Evolutionary conservation across 2,888 invertebrate genomes (phyloP), one percentile per base, ranked within the genome.

Genomic region (Ceraclea dissimilis): DNA sequence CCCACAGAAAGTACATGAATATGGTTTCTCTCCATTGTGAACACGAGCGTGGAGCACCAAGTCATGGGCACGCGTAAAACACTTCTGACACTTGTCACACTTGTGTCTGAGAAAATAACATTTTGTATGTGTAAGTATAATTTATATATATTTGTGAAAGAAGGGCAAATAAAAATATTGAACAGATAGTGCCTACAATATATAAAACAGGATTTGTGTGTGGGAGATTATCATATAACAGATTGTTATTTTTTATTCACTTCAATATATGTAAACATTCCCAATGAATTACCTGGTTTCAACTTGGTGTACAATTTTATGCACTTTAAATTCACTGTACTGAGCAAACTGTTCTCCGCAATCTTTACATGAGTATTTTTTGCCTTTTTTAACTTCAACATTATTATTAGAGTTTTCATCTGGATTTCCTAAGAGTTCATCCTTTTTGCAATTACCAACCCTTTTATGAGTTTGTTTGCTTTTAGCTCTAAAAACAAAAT

Each of bases 1-100:
- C 1, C 50, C 47, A 22, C 57, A 57, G 47, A 48, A 22, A 11
- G 34, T 54, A 17, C 57, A 57, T 13, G 48, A 26, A 33, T 39
- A 57, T n/a, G 57, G 54, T 19, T 43, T 50, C 26, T 54, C 57
- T 2, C 54, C 54, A 2, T 51, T 54, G 31, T 57, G 57, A 6
- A 54, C 54, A 2, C 57, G 50, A 2, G 20, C 44, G 26, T 57
- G 57, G 17, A 57, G 44, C 11, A 39, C 51, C 18, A 57, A 43
- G 20, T 57, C 57, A 17, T 54, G 54, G 6, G 51, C 54, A n/a
- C 57, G 50, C 2, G 57, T 57, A 22, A 57, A 57, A 31, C 57
- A 57, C 47, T 57, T 57, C 11, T 51, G 46, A 51, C 57, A 57
- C 34, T 26, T 43, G 10, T 34, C 4, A 20, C 57, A 57, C 22